phyloP scores from a whole-genome alignment of 2,113 vertebrate species.

The Eonycteris spelaea region DNA sequence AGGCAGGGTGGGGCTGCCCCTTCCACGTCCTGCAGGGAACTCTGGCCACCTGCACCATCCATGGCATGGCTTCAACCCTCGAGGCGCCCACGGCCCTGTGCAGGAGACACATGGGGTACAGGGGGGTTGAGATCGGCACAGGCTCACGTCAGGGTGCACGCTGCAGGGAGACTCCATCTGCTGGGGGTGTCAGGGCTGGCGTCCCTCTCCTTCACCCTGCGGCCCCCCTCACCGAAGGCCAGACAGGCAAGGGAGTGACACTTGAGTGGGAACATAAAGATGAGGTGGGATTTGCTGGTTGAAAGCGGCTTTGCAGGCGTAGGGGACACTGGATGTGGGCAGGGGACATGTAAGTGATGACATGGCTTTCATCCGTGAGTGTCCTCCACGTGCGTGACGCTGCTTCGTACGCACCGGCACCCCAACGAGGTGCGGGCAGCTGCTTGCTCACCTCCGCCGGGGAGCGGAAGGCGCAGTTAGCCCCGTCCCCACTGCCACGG shows the following conservation, averaged over 20 bases:
- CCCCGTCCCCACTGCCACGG: not conserved
- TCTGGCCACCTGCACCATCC: not conserved
- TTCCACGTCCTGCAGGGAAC: not conserved
- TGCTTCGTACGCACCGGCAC: not conserved
- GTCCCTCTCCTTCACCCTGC: fast-evolving
- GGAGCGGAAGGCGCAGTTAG: too few species aligned
- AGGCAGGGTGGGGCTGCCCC: not conserved
- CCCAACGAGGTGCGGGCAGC: not conserved
- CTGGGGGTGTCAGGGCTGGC: not conserved
- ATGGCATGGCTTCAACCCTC: not conserved
- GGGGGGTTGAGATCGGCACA: not conserved
- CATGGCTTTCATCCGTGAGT: not conserved
- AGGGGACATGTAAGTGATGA: too few species aligned
- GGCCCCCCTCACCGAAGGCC: not conserved
- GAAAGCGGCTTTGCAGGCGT: not conserved
- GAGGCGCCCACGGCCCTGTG: not conserved
- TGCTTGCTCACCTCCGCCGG: too few species aligned
- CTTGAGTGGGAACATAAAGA: not conserved
- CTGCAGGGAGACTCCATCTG: not conserved
- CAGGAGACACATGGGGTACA: too few species aligned
- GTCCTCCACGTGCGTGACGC: fast-evolving
- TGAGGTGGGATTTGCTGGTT: not conserved
- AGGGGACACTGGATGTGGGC: too few species aligned
- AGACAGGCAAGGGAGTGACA: not conserved
- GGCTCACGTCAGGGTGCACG: fast-evolving